Percentiles rank a stretch among this genome's conserved stretches.
phyloP scores from a whole-genome alignment of 2,888 invertebrate genomes.

The Epinotia demarniana region DNA sequence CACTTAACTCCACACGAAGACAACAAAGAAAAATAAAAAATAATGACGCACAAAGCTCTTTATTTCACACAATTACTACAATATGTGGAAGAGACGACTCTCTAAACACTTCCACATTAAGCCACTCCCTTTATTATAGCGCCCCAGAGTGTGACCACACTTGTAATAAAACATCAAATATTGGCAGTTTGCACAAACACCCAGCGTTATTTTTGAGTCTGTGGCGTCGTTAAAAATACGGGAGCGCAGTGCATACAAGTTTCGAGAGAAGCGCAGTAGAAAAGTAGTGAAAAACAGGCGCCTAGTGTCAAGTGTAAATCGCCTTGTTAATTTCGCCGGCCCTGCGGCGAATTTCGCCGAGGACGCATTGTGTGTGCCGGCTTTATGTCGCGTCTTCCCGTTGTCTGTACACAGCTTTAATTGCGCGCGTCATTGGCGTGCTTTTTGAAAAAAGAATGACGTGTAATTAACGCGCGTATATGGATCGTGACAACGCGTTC shows the following conservation, averaged over 20 bases:
- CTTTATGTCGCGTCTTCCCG: constrained; percentile 83
- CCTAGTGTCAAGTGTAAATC: constrained; percentile 85
- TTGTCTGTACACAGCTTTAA: constrained; percentile 84
- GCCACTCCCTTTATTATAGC: constrained; percentile 54
- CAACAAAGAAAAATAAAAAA: constrained; percentile 67
- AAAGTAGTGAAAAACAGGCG: constrained; percentile 79
- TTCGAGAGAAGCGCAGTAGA: constrained; percentile 61
- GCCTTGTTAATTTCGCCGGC: constrained; percentile 84
- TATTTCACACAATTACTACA: constrained; percentile 79
- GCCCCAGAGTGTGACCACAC: constrained; percentile 60
- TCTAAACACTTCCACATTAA: constrained; percentile 60
- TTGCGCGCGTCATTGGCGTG: constrained; percentile 84
- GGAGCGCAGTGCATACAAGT: constrained; percentile 58
- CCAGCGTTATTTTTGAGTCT: constrained; percentile 50
- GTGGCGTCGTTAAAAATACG: constrained; percentile 58
- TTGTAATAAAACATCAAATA: constrained; percentile 36
- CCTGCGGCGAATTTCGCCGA: constrained; percentile 84
- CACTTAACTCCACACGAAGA: constrained; percentile 51
- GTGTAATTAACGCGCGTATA: constrained; percentile 85
- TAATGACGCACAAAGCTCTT: constrained; percentile 72
- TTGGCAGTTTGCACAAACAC: constrained; percentile 49
- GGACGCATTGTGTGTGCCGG: constrained; percentile 83
- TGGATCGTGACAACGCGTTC: constrained; percentile 84
- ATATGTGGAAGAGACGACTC: constrained; percentile 66
- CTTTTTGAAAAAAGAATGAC: constrained; percentile 85